Percentiles rank a stretch among this genome's conserved stretches.
These are phyloP conservation scores for Ictidomys tridecemlineatus DNA, from an alignment of 2,113 vertebrate genomes.

Conservation along the genomic window DNA sequence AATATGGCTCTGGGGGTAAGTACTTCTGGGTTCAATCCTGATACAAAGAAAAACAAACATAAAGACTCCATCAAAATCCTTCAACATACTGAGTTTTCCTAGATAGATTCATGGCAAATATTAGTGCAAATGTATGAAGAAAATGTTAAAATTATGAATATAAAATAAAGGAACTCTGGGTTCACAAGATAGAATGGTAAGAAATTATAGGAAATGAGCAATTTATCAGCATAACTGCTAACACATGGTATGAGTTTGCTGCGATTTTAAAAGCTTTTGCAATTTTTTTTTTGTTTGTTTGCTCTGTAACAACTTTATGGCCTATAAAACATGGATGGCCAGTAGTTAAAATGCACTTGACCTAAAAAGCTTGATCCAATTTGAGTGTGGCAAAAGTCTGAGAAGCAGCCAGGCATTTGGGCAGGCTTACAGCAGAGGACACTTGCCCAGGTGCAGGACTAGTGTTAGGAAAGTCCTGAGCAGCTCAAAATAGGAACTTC, in stretches of 20 bases:
- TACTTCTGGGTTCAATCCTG: too few relatives aligned
- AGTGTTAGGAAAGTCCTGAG: background rate
- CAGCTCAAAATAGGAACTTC: background rate
- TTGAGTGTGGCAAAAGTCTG: conserved; percentile 25
- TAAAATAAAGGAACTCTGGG: conserved; percentile 3
- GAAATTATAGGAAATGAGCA: conserved; percentile 6
- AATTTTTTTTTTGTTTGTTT: conserved; percentile 51
- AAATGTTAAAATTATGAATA: conserved; percentile 62
- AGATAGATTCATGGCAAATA: conserved; percentile 56
- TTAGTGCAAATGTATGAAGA: conserved; percentile 40
- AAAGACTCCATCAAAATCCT: conserved; percentile 57
- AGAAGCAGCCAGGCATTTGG: background rate
- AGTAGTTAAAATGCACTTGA: conserved; percentile 66
- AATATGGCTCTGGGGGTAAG: too few relatives aligned
- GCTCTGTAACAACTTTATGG: conserved; percentile 64
- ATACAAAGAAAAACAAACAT: too few relatives aligned
- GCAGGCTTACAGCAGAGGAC: background rate
- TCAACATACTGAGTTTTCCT: conserved; percentile 59
- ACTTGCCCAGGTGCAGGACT: background rate
- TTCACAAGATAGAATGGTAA: conserved; percentile 45
- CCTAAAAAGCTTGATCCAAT: conserved; percentile 59
- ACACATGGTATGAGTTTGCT: conserved; percentile 54
- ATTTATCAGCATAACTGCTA: background rate
- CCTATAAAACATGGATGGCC: conserved; percentile 60
- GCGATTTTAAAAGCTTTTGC: conserved; percentile 5